A percentile compares a stretch with the other conserved stretches of the same genome.
Evolutionary conservation across 1,140 invertebrate species (phyloP).

Genomic region (Drosophila bifasciata): DNA sequence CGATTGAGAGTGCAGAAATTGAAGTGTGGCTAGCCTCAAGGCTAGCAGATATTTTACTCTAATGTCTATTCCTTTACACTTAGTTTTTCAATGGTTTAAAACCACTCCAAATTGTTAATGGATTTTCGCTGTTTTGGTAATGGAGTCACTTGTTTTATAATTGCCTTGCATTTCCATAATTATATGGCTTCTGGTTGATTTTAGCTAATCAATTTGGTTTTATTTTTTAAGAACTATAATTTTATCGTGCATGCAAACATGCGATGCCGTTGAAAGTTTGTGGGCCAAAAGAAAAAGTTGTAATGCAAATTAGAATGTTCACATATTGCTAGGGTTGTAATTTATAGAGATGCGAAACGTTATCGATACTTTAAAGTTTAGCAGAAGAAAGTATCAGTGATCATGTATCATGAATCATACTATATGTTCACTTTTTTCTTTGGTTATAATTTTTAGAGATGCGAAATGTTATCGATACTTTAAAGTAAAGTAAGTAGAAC

Average conservation of each 20-base stretch:
- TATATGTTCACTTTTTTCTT: no score
- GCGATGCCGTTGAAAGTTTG: slow-evolving; percentile 31
- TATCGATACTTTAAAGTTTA: no score
- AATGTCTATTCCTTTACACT: background rate
- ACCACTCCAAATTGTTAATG: slow-evolving; percentile 50
- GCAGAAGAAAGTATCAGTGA: no score
- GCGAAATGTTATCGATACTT: no score
- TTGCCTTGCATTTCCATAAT: slow-evolving; percentile 11
- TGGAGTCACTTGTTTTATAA: slow-evolving; percentile 6
- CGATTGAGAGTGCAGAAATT: background rate
- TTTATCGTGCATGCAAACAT: slow-evolving; percentile 52
- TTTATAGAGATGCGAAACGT: no score
- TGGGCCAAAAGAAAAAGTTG: slow-evolving; percentile 2
- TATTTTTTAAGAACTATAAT: slow-evolving; percentile 38
- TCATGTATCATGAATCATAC: no score
- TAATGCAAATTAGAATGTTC: no score
- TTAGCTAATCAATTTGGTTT: slow-evolving; percentile 72
- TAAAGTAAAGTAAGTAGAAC: no score
- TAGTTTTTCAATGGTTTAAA: background rate
- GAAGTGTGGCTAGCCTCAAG: background rate
- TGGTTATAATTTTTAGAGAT: no score
- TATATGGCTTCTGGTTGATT: slow-evolving; percentile 41
- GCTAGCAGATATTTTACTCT: background rate
- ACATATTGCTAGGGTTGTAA: no score
- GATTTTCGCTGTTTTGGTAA: slow-evolving; percentile 55